These are phyloP conservation scores for Plectrocnemia conspersa DNA, from an alignment of 1,140 invertebrate species.

Conservation along the genomic window DNA sequence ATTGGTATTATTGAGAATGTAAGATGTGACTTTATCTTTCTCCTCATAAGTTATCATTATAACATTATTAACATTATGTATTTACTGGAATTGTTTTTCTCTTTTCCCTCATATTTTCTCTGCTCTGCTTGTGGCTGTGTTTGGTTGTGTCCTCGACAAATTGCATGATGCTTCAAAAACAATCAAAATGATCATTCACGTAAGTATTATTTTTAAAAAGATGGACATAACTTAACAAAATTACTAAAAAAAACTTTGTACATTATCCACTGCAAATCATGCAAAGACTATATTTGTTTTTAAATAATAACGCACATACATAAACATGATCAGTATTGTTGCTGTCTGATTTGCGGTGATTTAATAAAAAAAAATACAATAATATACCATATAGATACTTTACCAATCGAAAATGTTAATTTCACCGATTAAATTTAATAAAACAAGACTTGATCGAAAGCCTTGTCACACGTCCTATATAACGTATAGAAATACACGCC, in stretches of 20 bases:
- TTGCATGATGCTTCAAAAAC: conserved; percentile 68
- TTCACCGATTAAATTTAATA: too few relatives aligned
- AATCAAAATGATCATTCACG: conserved; percentile 71
- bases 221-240: conserved; percentile 35
- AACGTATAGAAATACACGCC: conserved; percentile 31
- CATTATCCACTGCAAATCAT: too few relatives aligned
- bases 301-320: too few relatives aligned
- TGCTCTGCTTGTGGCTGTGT: conserved; percentile 70
- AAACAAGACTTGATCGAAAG: too few relatives aligned
- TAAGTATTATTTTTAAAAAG: conserved; percentile 58
- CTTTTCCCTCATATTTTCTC: conserved; percentile 67
- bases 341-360: too few relatives aligned
- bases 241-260: too few relatives aligned
- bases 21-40: conserved; percentile 37
- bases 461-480: too few relatives aligned
- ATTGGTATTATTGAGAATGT: conserved; percentile 28
- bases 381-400: too few relatives aligned
- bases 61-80: conserved; percentile 38
- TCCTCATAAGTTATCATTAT: conserved; percentile 31
- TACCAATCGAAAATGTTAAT: too few relatives aligned
- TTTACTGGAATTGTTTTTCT: conserved; percentile 58
- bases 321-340: too few relatives aligned
- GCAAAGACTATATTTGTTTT: too few relatives aligned
- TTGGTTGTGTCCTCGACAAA: conserved; percentile 67
- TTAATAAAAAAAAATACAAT: too few relatives aligned